Evolutionary conservation across 2,888 invertebrate species (phyloP).

Genomic region (Epiblema foenella): DNA sequence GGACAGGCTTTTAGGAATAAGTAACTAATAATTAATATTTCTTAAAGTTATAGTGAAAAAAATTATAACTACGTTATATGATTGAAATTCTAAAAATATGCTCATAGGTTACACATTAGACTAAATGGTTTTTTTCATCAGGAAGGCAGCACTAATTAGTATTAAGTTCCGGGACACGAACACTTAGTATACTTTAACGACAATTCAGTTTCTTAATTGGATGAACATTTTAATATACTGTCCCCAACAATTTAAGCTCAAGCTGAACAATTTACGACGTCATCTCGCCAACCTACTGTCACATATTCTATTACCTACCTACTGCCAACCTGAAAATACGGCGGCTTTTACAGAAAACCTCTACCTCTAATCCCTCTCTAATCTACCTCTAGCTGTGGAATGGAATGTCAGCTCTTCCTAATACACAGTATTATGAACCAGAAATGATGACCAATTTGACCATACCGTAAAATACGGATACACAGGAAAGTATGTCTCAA

Average conservation of each 20-base stretch:
- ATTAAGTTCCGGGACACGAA: conserved; percentile 34
- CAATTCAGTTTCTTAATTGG: conserved; percentile 18
- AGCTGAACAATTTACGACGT: not conserved
- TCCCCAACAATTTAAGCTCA: not conserved
- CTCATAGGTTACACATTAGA: not conserved
- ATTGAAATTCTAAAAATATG: not conserved
- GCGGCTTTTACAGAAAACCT: not conserved
- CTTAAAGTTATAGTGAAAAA: not conserved
- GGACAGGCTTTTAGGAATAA: not conserved
- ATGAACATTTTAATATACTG: conserved; percentile 11
- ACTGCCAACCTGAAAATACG: not conserved
- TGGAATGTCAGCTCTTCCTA: not conserved
- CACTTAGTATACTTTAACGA: conserved; percentile 35
- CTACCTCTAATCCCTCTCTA: too few relatives aligned
- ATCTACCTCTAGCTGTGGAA: not conserved
- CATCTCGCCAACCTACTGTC: not conserved
- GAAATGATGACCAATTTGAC: not conserved
- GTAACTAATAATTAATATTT: conserved; percentile 13
- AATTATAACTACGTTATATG: not conserved
- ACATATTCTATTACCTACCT: not conserved
- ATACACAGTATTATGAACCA: not conserved
- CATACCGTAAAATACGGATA: not conserved
- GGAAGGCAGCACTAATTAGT: conserved; percentile 36
- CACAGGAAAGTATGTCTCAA: not conserved
- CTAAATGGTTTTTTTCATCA: conserved; percentile 2